phyloP scores from a whole-genome alignment of 1,140 invertebrate genomes.

The Brachionus rotundiformis region DNA sequence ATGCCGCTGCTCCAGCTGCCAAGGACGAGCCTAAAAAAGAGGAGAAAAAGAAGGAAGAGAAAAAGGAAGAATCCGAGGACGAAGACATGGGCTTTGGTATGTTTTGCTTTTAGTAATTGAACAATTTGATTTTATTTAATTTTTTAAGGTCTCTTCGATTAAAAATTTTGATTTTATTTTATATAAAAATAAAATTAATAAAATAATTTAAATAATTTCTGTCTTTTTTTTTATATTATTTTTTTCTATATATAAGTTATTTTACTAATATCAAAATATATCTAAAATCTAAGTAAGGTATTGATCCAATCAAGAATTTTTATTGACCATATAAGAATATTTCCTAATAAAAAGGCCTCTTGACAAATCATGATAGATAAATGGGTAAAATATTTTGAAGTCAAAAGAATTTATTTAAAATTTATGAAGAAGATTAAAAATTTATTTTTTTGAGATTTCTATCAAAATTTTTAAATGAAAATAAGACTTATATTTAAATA shows the following conservation, averaged over 20 bases:
- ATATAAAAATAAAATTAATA: constrained; percentile 23
- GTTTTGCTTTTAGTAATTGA: constrained; percentile 52
- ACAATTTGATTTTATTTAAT: background rate
- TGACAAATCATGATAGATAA: too few species aligned
- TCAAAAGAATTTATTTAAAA: too few species aligned
- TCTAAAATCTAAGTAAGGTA: too few species aligned
- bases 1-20: constrained; percentile 64
- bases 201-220: constrained; percentile 7
- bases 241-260: too few species aligned
- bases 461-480: too few species aligned
- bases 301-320: too few species aligned
- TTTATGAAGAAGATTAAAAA: too few species aligned
- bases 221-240: background rate
- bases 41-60: constrained; percentile 81
- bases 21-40: constrained; percentile 53
- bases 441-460: too few species aligned
- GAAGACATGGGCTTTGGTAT: constrained; percentile 87
- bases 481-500: background rate
- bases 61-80: constrained; percentile 75
- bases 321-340: too few species aligned
- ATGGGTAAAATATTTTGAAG: too few species aligned
- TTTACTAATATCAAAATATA: too few species aligned
- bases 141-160: constrained; percentile 40
- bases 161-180: constrained; percentile 32
- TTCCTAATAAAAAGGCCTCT: too few species aligned